These are phyloP conservation scores for Nesogale talazaci DNA, from an alignment of 2,113 vertebrate species.

Conservation along the genomic window DNA sequence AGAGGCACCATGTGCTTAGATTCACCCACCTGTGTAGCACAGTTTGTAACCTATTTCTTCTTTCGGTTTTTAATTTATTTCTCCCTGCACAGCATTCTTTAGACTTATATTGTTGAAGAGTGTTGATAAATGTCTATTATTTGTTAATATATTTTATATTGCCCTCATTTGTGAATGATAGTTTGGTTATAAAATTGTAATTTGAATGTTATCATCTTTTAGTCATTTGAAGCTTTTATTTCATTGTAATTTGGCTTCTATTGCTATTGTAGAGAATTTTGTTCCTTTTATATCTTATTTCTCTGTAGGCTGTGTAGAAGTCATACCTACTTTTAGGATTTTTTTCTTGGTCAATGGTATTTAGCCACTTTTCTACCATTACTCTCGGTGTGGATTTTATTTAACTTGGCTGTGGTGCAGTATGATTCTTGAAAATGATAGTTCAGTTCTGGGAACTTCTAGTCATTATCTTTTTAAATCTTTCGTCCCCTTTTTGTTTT, in stretches of 20 bases:
- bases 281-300: conserved; percentile 19
- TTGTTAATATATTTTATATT: conserved; percentile 23
- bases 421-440: neutral
- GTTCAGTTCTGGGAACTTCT: conserved; percentile 39
- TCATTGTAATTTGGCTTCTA: neutral
- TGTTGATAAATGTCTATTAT: conserved; percentile 41
- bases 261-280: neutral
- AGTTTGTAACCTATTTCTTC: neutral
- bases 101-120: conserved; percentile 1
- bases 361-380: neutral
- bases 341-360: neutral
- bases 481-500: neutral
- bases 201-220: conserved; percentile 12
- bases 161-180: neutral
- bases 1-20: neutral
- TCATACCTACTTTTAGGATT: neutral
- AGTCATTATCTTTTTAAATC: neutral
- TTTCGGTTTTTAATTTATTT: conserved; percentile 32
- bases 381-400: neutral
- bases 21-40: neutral
- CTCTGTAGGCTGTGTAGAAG: neutral
- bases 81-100: neutral
- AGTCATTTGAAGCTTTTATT: neutral
- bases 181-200: conserved; percentile 25
- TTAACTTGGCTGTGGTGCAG: conserved; percentile 13